Conservation (phyloP, 2,888 invertebrate genomes). For the Sthenelais limicola region DNA sequence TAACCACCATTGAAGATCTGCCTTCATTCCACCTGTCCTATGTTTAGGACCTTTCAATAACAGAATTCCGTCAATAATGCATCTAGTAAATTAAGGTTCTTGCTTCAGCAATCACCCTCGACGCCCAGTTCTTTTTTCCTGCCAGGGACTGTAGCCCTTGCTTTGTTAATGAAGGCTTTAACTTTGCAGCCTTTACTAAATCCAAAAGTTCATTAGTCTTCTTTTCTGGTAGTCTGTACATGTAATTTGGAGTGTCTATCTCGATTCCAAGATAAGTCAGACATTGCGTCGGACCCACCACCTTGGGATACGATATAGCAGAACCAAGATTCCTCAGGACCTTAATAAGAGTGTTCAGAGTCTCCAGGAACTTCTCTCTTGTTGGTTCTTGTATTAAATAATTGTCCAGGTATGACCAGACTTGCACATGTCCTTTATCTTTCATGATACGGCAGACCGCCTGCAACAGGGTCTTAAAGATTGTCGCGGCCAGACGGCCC, state of each 20-base stretch:
- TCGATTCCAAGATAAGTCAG: conserved; percentile 34
- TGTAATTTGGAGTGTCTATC: neutral
- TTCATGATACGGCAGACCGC: conserved; percentile 17
- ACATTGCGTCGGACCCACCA: neutral
- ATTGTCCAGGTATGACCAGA: conserved; percentile 21
- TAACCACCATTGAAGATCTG: conserved; percentile 23
- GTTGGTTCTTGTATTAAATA: neutral
- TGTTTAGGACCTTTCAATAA: too few relatives aligned
- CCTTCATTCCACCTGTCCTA: neutral
- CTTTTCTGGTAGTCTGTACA: neutral
- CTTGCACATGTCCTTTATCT: neutral
- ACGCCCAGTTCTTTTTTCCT: neutral
- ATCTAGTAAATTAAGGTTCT: neutral
- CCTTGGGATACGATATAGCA: conserved; percentile 26
- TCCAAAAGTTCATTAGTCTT: neutral
- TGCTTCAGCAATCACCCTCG: neutral
- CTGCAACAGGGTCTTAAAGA: conserved; percentile 34
- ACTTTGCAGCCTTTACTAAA: neutral
- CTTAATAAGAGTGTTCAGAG: neutral
- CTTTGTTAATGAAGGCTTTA: neutral
- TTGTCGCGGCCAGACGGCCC: conserved; percentile 5
- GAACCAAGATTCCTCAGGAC: conserved; percentile 20
- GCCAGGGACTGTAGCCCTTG: neutral
- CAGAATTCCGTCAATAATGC: too few relatives aligned
- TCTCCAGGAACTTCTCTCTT: neutral